Evolutionary conservation across 2,113 vertebrate species (phyloP), one percentile per base, ranked within the genome.

Genomic region (Prunella fulvescens): DNA sequence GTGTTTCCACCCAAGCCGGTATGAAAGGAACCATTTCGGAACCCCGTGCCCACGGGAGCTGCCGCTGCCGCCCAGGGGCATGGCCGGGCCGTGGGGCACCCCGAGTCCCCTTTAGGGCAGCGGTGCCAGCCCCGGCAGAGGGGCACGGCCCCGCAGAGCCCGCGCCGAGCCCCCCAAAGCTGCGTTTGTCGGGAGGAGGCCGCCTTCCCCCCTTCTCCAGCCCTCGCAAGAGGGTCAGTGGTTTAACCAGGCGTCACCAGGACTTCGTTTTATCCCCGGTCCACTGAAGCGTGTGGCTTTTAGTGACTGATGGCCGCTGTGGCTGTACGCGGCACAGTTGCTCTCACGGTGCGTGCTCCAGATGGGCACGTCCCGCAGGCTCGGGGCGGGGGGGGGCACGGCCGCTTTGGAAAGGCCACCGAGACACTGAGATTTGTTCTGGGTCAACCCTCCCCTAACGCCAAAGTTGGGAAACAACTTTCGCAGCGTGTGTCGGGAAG

Each of bases 171-270:
- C 40, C 58, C 64, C 56, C 74, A 14, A 39, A 76, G 66, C 42
- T 26, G 66, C 14, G 22, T 22, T 69, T 77, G 31, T 35, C 33
- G n/a, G 67, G 89, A 44, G 66, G 62, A 42, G 69, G 50, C 71
- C 39, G 37, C 48, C 53, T 81, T 57, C 19, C 69, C 44, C 83
- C 29, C 40, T 66, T 76, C 39, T 71, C 33, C 84, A 87, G 81
- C 72, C 33, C 74, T 62, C 69, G 70, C 94, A 78, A 54, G 92
- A 79, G 90, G 93, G 87, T 94, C 90, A 92, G 93, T 81, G 87
- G 90, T 96, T 96, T 96, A 95, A 95, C 91, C 95, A 94, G 89
- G 86, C 95, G 86, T 94, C 95, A 94, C 89, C 96, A 93, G 87
- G 91, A 81, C 93, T 88, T 91, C 45, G 79, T 86, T 96, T 95